phyloP scores from a whole-genome alignment of 1,140 invertebrate genomes.

The Trinorchestia longiramus region DNA sequence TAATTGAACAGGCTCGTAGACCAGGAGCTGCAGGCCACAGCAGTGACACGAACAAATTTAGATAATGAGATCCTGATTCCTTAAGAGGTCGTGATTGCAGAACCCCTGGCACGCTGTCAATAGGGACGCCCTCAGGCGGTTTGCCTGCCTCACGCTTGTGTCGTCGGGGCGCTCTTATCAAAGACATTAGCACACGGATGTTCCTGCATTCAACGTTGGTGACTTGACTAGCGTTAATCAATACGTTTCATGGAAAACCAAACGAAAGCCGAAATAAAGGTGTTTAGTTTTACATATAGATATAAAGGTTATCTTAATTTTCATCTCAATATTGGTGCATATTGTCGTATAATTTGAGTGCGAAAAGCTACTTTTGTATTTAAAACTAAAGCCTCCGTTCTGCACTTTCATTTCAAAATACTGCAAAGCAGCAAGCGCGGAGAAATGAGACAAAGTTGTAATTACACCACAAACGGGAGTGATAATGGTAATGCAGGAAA shows the following conservation, averaged over 20 bases:
- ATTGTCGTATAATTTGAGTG: background rate
- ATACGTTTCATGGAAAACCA: background rate
- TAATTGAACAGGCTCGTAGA: background rate
- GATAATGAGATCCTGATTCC: slow-evolving; percentile 44
- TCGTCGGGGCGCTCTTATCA: background rate
- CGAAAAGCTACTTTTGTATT: no score
- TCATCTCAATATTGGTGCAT: background rate
- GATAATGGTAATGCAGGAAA: background rate
- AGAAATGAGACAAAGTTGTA: background rate
- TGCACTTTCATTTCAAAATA: background rate
- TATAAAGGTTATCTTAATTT: background rate
- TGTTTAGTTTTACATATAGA: background rate
- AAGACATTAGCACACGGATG: background rate
- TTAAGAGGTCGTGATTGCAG: slow-evolving; percentile 28
- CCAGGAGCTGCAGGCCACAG: slow-evolving; percentile 13
- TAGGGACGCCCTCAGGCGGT: background rate
- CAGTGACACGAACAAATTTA: slow-evolving; percentile 51
- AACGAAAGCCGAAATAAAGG: background rate
- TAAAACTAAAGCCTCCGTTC: background rate
- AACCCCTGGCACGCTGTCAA: slow-evolving; percentile 13
- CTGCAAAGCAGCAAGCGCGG: background rate
- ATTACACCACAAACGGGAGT: background rate
- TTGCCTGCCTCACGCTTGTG: background rate
- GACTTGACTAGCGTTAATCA: background rate
- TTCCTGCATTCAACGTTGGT: background rate